Evolutionary conservation across 2,797 vertebrate species (phyloP).

Genomic region (Chaenodraco wilsoni): DNA sequence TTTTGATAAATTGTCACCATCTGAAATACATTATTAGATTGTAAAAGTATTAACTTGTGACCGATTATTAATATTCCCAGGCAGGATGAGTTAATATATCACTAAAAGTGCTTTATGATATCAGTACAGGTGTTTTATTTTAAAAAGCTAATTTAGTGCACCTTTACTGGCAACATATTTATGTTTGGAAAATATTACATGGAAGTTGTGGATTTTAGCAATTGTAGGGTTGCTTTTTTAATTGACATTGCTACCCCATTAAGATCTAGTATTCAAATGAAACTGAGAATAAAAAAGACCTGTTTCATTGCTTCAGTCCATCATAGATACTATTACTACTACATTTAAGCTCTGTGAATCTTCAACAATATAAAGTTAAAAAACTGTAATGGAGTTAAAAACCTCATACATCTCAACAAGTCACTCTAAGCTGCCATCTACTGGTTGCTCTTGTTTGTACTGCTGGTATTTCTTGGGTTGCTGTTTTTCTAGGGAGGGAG

Average conservation of each 20-base stretch:
- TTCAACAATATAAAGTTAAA: neutral
- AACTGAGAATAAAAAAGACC: neutral
- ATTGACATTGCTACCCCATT: neutral
- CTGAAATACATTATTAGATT: neutral
- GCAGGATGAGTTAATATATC: neutral
- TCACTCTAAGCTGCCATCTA: conserved; percentile 74
- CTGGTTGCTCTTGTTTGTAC: conserved; percentile 48
- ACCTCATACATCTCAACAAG: conserved; percentile 9
- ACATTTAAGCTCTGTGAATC: neutral
- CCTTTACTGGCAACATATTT: neutral
- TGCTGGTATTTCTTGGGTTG: neutral
- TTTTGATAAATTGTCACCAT: neutral
- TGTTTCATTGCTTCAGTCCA: neutral
- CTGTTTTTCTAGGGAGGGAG: neutral
- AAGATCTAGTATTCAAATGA: neutral
- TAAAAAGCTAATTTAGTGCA: neutral
- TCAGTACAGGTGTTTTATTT: neutral
- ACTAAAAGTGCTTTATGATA: neutral
- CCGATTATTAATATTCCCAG: too few relatives aligned
- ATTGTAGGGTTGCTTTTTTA: neutral
- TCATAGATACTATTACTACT: neutral
- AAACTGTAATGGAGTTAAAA: neutral
- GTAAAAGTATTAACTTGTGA: neutral
- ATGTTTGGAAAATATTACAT: neutral
- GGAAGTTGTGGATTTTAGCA: neutral